Conservation (phyloP, 2,797 vertebrate genomes). For the Aphelocoma californica region DNA sequence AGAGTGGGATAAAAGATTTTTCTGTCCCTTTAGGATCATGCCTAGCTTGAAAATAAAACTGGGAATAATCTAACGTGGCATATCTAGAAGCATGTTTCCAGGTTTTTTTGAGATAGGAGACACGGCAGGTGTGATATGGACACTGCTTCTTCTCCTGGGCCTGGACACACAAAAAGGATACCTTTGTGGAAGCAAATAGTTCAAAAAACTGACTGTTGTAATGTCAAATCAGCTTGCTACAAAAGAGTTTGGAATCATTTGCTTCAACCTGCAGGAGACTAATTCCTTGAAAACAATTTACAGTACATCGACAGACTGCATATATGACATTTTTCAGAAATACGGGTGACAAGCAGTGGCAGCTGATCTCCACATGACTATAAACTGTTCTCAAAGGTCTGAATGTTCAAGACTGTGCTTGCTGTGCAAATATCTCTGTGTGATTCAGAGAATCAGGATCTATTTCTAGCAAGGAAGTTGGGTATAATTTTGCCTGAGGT, state of each 20-base stretch:
- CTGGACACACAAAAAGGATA: neutral
- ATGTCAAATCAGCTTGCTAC: neutral
- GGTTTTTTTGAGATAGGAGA: neutral
- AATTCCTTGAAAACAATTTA: constrained; percentile 29
- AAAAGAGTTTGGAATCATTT: neutral
- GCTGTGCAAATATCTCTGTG: neutral
- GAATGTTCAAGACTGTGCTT: neutral
- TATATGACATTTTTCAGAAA: neutral
- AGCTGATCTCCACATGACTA: constrained; percentile 39
- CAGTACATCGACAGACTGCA: neutral
- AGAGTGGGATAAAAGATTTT: neutral
- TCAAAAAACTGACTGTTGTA: neutral
- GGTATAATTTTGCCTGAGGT: neutral
- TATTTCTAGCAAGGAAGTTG: neutral
- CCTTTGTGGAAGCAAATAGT: neutral
- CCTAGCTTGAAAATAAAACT: neutral
- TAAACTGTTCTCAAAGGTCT: constrained; percentile 39
- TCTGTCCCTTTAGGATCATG: neutral
- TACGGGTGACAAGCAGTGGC: constrained; percentile 11
- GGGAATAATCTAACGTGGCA: neutral
- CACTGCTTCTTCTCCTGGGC: neutral
- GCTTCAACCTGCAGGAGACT: neutral
- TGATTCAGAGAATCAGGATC: neutral
- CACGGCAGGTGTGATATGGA: neutral
- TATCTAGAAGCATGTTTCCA: neutral